Evolutionary conservation across 2,797 vertebrate species (phyloP).

Genomic region (Melanotaenia maccullochi): DNA sequence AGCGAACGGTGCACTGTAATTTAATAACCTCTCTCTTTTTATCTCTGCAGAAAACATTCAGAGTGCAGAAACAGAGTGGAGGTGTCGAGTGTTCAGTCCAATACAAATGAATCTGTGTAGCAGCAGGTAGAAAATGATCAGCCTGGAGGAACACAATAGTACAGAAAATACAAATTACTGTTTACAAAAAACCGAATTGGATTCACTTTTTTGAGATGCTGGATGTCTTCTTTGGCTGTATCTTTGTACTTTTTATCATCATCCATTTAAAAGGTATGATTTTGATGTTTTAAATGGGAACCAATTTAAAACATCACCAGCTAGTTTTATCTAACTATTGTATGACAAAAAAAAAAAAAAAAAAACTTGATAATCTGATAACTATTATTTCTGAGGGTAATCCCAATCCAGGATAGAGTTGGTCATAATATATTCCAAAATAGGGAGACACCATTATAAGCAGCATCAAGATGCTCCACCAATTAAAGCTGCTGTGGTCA

Average conservation of each 20-base stretch:
- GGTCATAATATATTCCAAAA: not conserved
- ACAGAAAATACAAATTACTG: constrained; percentile 59
- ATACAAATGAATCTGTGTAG: constrained; percentile 57
- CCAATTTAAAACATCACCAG: not conserved
- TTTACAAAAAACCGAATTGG: constrained; percentile 28
- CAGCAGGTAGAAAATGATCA: constrained; percentile 65
- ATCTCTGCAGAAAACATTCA: constrained; percentile 30
- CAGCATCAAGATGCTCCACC: constrained; percentile 13
- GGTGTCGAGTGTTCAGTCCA: constrained; percentile 35
- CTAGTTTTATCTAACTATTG: not conserved
- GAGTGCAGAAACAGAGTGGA: constrained; percentile 38
- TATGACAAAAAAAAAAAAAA: not conserved
- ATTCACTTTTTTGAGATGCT: constrained; percentile 5
- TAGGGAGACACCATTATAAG: constrained; percentile 4
- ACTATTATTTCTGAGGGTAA: not conserved
- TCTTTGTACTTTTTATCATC: constrained; percentile 8
- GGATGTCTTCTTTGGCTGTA: constrained; percentile 1
- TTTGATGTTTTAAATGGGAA: constrained; percentile 2
- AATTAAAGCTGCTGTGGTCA: constrained; percentile 28
- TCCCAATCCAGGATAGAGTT: constrained; percentile 4
- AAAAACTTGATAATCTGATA: not conserved
- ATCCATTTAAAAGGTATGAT: not conserved
- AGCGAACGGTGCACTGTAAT: constrained; percentile 31
- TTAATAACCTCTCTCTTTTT: constrained; percentile 41
- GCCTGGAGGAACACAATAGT: constrained; percentile 54